Conservation (phyloP, 2,797 vertebrate species). For the Acanthurus lineatus region DNA sequence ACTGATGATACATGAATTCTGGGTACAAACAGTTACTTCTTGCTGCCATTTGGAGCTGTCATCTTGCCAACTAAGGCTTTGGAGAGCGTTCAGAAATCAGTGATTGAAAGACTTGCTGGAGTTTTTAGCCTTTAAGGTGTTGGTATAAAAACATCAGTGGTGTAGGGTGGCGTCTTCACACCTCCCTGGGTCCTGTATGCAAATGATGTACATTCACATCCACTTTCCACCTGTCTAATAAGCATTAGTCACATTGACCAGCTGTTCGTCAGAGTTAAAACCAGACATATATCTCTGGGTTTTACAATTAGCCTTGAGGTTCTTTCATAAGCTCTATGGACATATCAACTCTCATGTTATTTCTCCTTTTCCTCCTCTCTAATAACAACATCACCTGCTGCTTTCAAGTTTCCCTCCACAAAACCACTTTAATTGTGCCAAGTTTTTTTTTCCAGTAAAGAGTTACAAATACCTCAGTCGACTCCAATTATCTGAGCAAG, state of each 20-base stretch:
- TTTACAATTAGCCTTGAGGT: slow-evolving; percentile 3
- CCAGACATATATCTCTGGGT: slow-evolving; percentile 36
- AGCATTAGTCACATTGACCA: slow-evolving; percentile 33
- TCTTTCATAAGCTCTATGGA: slow-evolving; percentile 14
- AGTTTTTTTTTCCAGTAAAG: slow-evolving; percentile 8
- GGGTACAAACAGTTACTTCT: slow-evolving; percentile 35
- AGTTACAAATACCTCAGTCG: slow-evolving; percentile 28
- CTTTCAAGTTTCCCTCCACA: slow-evolving; percentile 30
- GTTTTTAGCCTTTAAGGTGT: slow-evolving; percentile 42
- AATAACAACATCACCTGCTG: slow-evolving; percentile 40
- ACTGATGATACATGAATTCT: slow-evolving; percentile 45
- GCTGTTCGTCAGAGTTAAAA: slow-evolving; percentile 55
- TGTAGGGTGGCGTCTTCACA: slow-evolving; percentile 13
- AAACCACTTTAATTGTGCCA: slow-evolving; percentile 35
- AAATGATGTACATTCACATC: slow-evolving; percentile 22
- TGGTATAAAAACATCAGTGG: slow-evolving; percentile 25
- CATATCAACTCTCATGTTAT: slow-evolving; percentile 27
- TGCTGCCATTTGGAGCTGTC: slow-evolving; percentile 45
- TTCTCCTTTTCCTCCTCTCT: slow-evolving; percentile 28
- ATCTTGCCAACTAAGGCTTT: slow-evolving; percentile 47
- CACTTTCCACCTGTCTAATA: slow-evolving; percentile 49
- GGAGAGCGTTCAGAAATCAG: slow-evolving; percentile 41
- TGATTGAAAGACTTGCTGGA: slow-evolving; percentile 37
- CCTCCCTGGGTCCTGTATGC: slow-evolving; percentile 24
- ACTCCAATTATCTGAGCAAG: slow-evolving; percentile 39